A percentile compares a stretch with the other conserved stretches of the same genome.
Conservation (phyloP, 2,888 invertebrate species). For the Diarsia mendica region DNA sequence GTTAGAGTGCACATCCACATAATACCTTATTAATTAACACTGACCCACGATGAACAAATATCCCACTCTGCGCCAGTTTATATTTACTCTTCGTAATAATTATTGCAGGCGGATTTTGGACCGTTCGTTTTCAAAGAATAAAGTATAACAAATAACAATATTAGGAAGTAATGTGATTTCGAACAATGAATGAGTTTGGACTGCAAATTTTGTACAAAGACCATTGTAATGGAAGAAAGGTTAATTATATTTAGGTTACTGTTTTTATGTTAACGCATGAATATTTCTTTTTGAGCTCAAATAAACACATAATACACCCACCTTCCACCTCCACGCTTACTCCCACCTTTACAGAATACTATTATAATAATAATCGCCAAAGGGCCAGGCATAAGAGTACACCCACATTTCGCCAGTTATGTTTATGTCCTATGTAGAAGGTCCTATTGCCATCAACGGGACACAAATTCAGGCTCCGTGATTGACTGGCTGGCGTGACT, state of each 20-base stretch:
- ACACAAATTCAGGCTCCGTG: too few relatives aligned
- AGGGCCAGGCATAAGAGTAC: too few relatives aligned
- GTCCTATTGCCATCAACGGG: too few relatives aligned
- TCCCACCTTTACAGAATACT: too few relatives aligned
- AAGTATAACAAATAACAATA: slow-evolving; percentile 34
- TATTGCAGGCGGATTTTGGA: not conserved
- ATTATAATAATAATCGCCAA: too few relatives aligned
- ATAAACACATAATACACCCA: not conserved
- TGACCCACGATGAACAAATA: slow-evolving; percentile 20
- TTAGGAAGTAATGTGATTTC: slow-evolving; percentile 38
- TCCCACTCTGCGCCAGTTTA: slow-evolving; percentile 28
- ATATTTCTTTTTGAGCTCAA: not conserved
- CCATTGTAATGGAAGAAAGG: slow-evolving; percentile 33
- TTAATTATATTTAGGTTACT: not conserved
- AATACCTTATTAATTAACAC: slow-evolving; percentile 18
- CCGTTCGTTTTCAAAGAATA: slow-evolving; percentile 37
- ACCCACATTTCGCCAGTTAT: too few relatives aligned
- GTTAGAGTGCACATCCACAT: not conserved
- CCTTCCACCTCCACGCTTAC: too few relatives aligned
- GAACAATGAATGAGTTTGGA: slow-evolving; percentile 45
- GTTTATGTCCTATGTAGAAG: too few relatives aligned
- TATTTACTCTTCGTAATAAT: slow-evolving; percentile 15
- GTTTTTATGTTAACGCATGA: not conserved
- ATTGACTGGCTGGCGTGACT: too few relatives aligned
- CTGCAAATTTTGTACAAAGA: slow-evolving; percentile 36